Percentiles rank a stretch among this genome's conserved stretches.
Evolutionary conservation across 2,113 vertebrate species (phyloP).

Genomic region (Menidia beryllina): DNA sequence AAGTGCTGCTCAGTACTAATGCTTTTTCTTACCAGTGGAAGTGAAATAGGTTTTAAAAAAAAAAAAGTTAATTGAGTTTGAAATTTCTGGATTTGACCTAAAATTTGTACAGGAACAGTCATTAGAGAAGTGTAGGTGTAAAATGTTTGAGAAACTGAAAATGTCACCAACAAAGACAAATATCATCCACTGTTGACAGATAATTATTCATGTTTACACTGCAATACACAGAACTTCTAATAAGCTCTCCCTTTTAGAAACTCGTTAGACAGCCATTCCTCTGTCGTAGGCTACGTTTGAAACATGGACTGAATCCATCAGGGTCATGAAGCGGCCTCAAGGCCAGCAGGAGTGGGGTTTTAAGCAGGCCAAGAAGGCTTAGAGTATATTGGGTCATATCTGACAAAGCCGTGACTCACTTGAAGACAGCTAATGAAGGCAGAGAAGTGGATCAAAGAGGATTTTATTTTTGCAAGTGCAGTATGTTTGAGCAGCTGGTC

Average conservation of each 20-base stretch:
- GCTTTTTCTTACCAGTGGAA: too few relatives aligned
- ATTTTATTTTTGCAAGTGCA: conserved; percentile 29
- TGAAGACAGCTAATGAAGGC: conserved; percentile 18
- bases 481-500: conserved; percentile 28
- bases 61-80: background rate
- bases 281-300: conserved; percentile 16
- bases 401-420: conserved; percentile 64
- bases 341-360: conserved; percentile 29
- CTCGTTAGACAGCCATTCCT: background rate
- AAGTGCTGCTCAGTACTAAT: too few relatives aligned
- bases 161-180: background rate
- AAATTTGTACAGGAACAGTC: too few relatives aligned
- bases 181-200: background rate
- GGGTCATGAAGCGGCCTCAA: conserved; percentile 18
- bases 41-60: too few relatives aligned
- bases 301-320: conserved; percentile 33
- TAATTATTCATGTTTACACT: background rate
- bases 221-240: too few relatives aligned
- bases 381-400: conserved; percentile 39
- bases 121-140: too few relatives aligned
- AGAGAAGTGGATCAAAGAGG: conserved; percentile 23
- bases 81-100: too few relatives aligned
- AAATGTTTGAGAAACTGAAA: conserved; percentile 1
- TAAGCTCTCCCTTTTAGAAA: too few relatives aligned
- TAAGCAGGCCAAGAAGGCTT: conserved; percentile 59